Percentiles rank a stretch among this genome's conserved stretches.
Evolutionary conservation across 2,797 vertebrate genomes (phyloP).

Genomic region (Gallinago solitaria): DNA sequence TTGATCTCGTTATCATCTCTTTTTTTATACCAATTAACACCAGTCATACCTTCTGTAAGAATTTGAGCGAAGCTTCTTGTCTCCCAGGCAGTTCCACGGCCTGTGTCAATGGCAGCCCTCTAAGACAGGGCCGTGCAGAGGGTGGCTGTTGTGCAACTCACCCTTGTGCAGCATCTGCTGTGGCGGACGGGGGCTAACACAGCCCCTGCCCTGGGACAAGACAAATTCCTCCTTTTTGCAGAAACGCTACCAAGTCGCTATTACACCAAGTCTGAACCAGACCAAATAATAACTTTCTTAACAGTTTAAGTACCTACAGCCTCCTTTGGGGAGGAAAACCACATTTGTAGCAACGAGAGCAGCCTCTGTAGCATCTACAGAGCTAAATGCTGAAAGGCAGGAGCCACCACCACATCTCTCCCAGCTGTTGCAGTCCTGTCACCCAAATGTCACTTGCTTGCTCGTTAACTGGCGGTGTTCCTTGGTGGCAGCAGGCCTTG

Average conservation of each 20-base stretch:
- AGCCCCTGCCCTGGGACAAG: background rate
- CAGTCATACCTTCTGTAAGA: background rate
- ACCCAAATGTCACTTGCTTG: background rate
- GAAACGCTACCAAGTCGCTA: background rate
- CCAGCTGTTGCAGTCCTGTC: background rate
- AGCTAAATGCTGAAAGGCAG: background rate
- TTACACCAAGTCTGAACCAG: background rate
- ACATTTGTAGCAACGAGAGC: background rate
- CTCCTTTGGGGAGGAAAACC: background rate
- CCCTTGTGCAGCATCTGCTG: background rate
- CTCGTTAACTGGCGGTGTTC: background rate
- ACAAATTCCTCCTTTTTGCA: background rate
- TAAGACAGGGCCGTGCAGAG: background rate
- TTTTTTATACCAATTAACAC: background rate
- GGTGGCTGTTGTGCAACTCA: background rate
- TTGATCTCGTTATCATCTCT: background rate
- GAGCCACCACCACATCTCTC: background rate
- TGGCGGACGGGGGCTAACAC: background rate
- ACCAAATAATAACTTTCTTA: background rate
- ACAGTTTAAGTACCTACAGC: background rate
- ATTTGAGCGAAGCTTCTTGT: background rate
- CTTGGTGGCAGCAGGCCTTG: background rate
- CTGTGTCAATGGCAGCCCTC: background rate
- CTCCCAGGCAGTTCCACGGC: background rate
- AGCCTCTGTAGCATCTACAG: no score